Evolutionary conservation across 2,113 vertebrate genomes (phyloP).

Genomic region (Passer montanus): DNA sequence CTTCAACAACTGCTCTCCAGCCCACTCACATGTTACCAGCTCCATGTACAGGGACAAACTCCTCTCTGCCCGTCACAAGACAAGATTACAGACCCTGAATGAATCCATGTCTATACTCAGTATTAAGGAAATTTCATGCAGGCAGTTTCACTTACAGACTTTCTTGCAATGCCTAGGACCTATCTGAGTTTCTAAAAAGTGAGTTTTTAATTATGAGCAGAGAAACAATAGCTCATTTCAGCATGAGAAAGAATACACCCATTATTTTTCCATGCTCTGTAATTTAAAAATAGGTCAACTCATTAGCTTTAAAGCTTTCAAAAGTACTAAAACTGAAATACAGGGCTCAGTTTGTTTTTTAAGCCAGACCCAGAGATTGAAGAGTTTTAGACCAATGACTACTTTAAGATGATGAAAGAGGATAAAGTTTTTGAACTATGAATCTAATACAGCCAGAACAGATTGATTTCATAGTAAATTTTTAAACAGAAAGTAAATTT

Average conservation of each 20-base stretch:
- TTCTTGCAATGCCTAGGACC: background rate
- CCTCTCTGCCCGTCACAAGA: background rate
- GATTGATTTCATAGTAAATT: conserved; percentile 28
- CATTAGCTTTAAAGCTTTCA: conserved; percentile 23
- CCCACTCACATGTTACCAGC: background rate
- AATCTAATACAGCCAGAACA: conserved; percentile 1
- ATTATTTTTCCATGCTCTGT: conserved; percentile 15
- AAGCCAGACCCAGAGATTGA: background rate
- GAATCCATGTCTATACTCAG: background rate
- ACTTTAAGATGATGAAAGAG: background rate
- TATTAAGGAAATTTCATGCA: background rate
- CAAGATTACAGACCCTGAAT: background rate
- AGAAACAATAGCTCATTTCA: conserved; percentile 50
- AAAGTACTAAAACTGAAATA: background rate
- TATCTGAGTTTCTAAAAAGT: background rate
- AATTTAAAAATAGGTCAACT: conserved; percentile 13
- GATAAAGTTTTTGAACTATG: conserved; percentile 35
- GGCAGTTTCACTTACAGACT: background rate
- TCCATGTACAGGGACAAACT: background rate
- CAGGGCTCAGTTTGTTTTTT: background rate
- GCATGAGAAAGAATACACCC: conserved; percentile 18
- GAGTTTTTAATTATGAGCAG: background rate
- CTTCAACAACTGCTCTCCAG: background rate
- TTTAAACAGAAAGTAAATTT: conserved; percentile 50
- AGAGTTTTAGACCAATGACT: background rate